Percentiles rank a stretch among this genome's conserved stretches.
Evolutionary conservation across 1,140 invertebrate species (phyloP).

Genomic region (Ips typographus): DNA sequence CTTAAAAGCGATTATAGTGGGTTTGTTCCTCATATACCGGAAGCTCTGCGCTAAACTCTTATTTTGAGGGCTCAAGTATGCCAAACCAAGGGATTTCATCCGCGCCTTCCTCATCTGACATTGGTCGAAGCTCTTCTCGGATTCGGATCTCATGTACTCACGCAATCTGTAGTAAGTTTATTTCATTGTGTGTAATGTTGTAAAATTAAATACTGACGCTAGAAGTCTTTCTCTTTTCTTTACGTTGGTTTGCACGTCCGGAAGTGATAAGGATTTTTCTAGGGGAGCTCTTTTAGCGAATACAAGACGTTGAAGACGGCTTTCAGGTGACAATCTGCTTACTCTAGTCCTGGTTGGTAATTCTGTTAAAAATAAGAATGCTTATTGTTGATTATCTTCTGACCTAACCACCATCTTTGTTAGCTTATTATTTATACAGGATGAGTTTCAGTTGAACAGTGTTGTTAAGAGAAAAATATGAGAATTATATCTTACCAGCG

Average conservation of each 20-base stretch:
- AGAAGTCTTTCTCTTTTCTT: conserved; percentile 69
- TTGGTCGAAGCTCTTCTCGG: conserved; percentile 73
- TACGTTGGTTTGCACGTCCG: conserved; percentile 73
- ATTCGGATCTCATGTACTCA: conserved; percentile 74
- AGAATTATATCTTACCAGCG: no score
- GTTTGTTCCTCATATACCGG: conserved; percentile 83
- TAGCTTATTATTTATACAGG: no score
- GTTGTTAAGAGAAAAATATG: no score
- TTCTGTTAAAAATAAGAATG: conserved; percentile 11
- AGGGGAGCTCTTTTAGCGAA: conserved; percentile 61
- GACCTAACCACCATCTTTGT: no score
- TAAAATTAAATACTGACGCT: conserved; percentile 59
- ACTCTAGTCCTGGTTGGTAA: conserved; percentile 26
- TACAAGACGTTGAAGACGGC: conserved; percentile 55
- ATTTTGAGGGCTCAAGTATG: conserved; percentile 74
- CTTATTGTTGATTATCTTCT: no score
- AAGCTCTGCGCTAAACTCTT: conserved; percentile 77
- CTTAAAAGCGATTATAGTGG: conserved; percentile 83
- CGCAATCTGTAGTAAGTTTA: conserved; percentile 57
- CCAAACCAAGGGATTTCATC: conserved; percentile 65
- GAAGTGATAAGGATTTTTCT: conserved; percentile 79
- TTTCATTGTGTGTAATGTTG: background rate
- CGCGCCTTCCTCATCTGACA: conserved; percentile 63
- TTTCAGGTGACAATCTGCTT: conserved; percentile 46
- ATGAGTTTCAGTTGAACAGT: no score